phyloP scores from a whole-genome alignment of 2,113 vertebrate species.

The Charina bottae region DNA sequence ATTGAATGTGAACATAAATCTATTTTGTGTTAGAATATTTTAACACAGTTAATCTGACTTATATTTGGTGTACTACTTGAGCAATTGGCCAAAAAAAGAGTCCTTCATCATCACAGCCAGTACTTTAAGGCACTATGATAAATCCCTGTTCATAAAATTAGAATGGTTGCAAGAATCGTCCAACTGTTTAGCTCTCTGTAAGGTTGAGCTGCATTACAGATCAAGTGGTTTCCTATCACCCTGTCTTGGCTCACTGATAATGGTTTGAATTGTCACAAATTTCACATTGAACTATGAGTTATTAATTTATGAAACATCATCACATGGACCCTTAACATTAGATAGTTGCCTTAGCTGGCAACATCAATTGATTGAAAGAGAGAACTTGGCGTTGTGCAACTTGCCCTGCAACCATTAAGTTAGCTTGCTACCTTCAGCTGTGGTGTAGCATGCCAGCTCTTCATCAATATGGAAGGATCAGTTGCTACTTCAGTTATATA shows the following conservation, averaged over 20 bases:
- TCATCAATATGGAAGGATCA: neutral
- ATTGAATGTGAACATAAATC: constrained; percentile 67
- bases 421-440: neutral
- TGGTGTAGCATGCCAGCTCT: neutral
- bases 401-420: neutral
- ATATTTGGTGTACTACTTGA: constrained; percentile 49
- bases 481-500: too few relatives aligned
- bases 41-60: constrained; percentile 66
- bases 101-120: constrained; percentile 21
- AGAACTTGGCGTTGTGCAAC: neutral
- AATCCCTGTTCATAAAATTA: neutral
- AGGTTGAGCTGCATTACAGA: neutral
- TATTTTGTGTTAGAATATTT: constrained; percentile 59
- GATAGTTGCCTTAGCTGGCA: neutral
- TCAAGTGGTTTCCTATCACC: neutral
- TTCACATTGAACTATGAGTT: neutral
- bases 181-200: neutral
- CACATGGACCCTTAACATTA: neutral
- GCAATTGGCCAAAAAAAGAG: constrained; percentile 3
- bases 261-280: neutral
- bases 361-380: neutral
- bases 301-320: neutral
- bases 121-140: neutral
- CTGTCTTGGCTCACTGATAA: neutral
- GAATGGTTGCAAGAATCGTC: neutral